These are phyloP conservation scores for Siniperca scherzeri DNA, from an alignment of 2,797 vertebrate genomes.

Conservation along the genomic window DNA sequence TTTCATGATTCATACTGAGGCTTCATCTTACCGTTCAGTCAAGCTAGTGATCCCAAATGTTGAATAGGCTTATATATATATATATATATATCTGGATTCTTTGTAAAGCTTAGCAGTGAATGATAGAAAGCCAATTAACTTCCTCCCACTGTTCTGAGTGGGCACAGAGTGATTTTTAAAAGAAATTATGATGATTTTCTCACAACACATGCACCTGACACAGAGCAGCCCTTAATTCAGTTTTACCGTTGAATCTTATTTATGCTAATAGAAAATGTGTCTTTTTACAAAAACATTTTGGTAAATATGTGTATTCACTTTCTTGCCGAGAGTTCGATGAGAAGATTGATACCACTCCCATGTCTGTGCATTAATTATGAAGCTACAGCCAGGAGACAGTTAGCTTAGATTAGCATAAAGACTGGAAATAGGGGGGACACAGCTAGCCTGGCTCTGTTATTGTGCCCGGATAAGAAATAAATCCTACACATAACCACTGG, in stretches of 20 bases:
- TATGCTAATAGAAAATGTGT: not conserved
- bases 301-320: not conserved
- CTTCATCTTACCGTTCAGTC: constrained; percentile 68
- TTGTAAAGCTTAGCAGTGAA: constrained; percentile 57
- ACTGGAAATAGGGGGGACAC: not conserved
- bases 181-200: constrained; percentile 3
- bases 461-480: not conserved
- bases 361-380: not conserved
- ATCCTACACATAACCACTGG: not conserved
- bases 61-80: constrained; percentile 36
- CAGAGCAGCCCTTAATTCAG: not conserved
- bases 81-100: constrained; percentile 46
- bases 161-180: not conserved
- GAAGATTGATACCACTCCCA: not conserved
- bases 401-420: not conserved
- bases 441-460: not conserved
- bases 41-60: constrained; percentile 65
- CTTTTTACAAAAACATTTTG: not conserved
- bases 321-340: not conserved
- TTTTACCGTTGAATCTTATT: not conserved
- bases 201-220: constrained; percentile 20
- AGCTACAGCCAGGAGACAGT: not conserved
- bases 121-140: constrained; percentile 62
- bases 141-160: constrained; percentile 37
- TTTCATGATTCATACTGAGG: constrained; percentile 72